A percentile compares a stretch with the other conserved stretches of the same genome.
These are phyloP conservation scores for Mastomys coucha DNA, from an alignment of 2,113 vertebrate species.

Conservation along the genomic window DNA sequence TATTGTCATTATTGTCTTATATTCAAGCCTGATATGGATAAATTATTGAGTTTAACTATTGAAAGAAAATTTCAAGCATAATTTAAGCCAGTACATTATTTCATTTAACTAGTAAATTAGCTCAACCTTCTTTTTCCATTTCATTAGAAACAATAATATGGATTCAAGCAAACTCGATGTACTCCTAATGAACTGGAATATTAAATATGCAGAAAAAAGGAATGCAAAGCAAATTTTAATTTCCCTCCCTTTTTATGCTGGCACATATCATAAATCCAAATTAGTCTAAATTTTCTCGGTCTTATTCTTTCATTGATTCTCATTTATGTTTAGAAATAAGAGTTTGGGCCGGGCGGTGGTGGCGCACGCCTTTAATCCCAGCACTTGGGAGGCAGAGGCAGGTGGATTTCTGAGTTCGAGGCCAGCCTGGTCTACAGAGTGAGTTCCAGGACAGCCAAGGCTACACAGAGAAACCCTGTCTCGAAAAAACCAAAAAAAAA, in stretches of 20 bases:
- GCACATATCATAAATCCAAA: not conserved
- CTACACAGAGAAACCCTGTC: too few species aligned
- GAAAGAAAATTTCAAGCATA: constrained; percentile 24
- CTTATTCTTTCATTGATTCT: not conserved
- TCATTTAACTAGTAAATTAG: constrained; percentile 32
- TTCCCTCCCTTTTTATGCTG: not conserved
- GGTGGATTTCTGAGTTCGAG: too few species aligned
- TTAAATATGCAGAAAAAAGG: not conserved
- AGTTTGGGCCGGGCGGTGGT: too few species aligned
- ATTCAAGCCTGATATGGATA: not conserved
- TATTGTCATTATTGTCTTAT: not conserved
- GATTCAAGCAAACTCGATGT: not conserved
- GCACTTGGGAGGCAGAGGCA: too few species aligned
- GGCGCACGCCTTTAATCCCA: too few species aligned
- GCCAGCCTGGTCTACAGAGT: too few species aligned
- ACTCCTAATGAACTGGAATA: not conserved
- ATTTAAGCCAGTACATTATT: not conserved
- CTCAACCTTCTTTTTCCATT: not conserved
- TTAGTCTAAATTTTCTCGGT: not conserved
- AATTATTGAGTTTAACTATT: not conserved
- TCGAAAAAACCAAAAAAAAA: too few species aligned
- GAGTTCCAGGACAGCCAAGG: too few species aligned
- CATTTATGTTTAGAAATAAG: constrained; percentile 6
- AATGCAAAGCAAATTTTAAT: not conserved
- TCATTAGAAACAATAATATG: constrained; percentile 39